Evolutionary conservation across 2,113 vertebrate genomes (phyloP), one percentile per base, ranked within the genome.

Genomic region (Mustelus asterias): DNA sequence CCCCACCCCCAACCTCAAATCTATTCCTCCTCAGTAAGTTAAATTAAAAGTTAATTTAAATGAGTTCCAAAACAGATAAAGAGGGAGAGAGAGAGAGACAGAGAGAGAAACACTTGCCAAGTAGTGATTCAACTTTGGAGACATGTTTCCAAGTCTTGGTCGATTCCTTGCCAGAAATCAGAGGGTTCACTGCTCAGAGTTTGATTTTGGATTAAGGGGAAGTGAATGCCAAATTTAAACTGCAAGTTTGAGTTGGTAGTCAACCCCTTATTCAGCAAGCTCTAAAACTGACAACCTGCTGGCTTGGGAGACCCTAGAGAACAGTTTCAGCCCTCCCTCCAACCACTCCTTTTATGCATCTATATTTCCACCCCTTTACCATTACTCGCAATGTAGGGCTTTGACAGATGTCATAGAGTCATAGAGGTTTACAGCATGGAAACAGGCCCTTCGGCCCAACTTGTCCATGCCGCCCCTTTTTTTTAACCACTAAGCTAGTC

Each of bases 71-170:
- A 92, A 92, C 48, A 4, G 48, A 54, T 54, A 54, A 54, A 54
- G 2, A 29, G 70, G 8, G 26, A 72, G 24, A 72, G 22, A n/a
- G 26, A 80, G 13, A 20, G 14, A 63, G 2, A 29, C 22, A 29
- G 2, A 29, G 70, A 29, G 70, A 72, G 24, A 72, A 63, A 37
- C 16, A 18, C 33, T 41, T 67, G 89, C 89, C 89, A 93, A 93
- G 60, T 37, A 65, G 89, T 93, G 89, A 93, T n/a, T 93, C 60
- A 63, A 67, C 33, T 37, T 93, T 93, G 9, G 18, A 93, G 63
- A 93, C 89, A 93, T 93, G 9, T 93, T 93, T 88, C 60, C 58
- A 93, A 93, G 60, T n/a, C 60, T 93, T 37, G 89, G n/a, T 93
- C 60, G 33, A 54, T 29, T 9, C 33, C 48, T 60, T 89, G 89